Conservation (phyloP, 2,888 invertebrate species). For the Eurois occulta region DNA sequence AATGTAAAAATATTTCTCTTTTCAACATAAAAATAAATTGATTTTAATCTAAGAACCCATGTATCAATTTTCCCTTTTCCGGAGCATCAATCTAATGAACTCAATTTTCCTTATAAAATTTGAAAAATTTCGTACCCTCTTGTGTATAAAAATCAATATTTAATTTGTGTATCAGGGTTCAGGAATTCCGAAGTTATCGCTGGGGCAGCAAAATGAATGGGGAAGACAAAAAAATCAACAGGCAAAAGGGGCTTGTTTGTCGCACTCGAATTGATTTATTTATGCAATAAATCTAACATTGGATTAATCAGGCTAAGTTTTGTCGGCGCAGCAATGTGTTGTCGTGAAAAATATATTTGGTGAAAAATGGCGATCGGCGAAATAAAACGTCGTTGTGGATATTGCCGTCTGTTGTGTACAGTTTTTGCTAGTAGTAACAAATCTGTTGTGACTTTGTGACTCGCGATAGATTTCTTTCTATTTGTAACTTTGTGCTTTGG, state of each 20-base stretch:
- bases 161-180: slow-evolving; percentile 69
- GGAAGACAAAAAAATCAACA: slow-evolving; percentile 79
- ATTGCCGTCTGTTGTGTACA: slow-evolving; percentile 39
- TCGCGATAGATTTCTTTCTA: slow-evolving; percentile 31
- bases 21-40: slow-evolving; percentile 24
- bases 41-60: slow-evolving; percentile 40
- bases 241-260: slow-evolving; percentile 78
- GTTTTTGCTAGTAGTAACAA: slow-evolving; percentile 32
- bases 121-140: slow-evolving; percentile 51
- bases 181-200: slow-evolving; percentile 70
- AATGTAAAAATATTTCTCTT: slow-evolving; percentile 9
- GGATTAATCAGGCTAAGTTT: slow-evolving; percentile 88
- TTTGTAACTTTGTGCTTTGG: slow-evolving; percentile 23
- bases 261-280: slow-evolving; percentile 86
- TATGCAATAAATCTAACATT: slow-evolving; percentile 84
- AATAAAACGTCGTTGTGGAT: slow-evolving; percentile 59
- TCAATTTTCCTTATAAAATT: slow-evolving; percentile 62
- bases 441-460: slow-evolving; percentile 34
- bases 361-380: slow-evolving; percentile 62
- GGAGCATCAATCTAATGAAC: slow-evolving; percentile 62
- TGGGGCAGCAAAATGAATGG: slow-evolving; percentile 72
- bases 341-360: slow-evolving; percentile 71
- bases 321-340: slow-evolving; percentile 81
- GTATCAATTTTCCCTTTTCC: slow-evolving; percentile 56
- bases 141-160: slow-evolving; percentile 70